Base-by-base conservation (phyloP, 2,888 invertebrate genomes). In the Nephrocerus scutellatus region DNA sequence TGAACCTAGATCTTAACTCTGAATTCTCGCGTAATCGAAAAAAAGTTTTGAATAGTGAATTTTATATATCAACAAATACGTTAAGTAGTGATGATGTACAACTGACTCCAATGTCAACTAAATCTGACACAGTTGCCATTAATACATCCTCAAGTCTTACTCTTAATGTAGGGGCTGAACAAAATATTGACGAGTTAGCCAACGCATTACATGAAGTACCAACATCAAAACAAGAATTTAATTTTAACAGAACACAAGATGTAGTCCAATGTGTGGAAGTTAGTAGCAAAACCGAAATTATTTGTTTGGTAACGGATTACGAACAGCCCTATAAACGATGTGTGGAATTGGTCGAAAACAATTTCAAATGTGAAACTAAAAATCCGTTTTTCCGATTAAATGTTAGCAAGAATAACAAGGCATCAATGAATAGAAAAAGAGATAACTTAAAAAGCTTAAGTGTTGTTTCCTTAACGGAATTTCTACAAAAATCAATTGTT, bases 401-500 rank as follows among this genome's bases (percentile, higher is more conserved):
- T 41, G 46, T 8, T 16, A 20, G 16, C 5, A 13, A 23, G 8
- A 15, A 25, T 6, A 13, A 19, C 19, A 23, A 36, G n/a, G n/a
- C n/a, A n/a, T n/a, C n/a, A n/a, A 24, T 26, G 26, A 20, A 44
- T 45, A 31, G 20, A 48, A 31, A 50, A 47, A 36, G 43, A 48
- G 18, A 44, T 33, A 47, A 46, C 30, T 43, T 54, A n/a, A 55
- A 53, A 30, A 51, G 51, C 28, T 49, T 58, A 30, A 57, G 54
- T 42, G 53, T 53, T 1, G 53, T 57, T 24, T 60, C 59, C 4
- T 52, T 76, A 14, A 73, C 77, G 0, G 75, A 77, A 18, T 80
- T 77, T 47, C 59, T 82, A 6, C 77, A 80, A 53, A 72, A 77
- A 58, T 82, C 82, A 2, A 74, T 86, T 3, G 71, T 77, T 56